Evolutionary conservation across 2,113 vertebrate species (phyloP), one percentile per base, ranked within the genome.

Genomic region (Prochilodus magdalenae): DNA sequence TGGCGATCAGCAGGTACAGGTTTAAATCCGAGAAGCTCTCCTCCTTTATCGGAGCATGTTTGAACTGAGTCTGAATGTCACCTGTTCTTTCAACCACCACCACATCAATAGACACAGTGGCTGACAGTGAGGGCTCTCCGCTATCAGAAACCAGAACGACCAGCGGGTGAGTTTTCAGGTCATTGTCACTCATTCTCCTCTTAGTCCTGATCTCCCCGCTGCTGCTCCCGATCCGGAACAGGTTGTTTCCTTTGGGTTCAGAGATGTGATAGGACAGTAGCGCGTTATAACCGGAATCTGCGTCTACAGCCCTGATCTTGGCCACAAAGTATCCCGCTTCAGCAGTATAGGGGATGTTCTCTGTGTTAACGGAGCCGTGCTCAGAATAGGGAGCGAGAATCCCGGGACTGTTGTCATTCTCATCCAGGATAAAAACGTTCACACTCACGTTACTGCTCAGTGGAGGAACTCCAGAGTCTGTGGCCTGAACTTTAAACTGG

Each of bases 21-120:
- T 95, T 94, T 6, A 87, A 87, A 49, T 87, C 29, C 0, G 91
- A 93, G 81, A 94, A 93, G 8, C 87, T 87, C 0, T 89, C 89
- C 1, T 81, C 84, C 0, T 85, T 86, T 5, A 89, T 89, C 67
- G 91, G 90, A 0, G 30, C 51, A 70, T 94, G 91, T 76, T 91
- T 92, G 1, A 95, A 95, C 49, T 91, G 90, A 0, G 93, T 92
- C 85, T 94, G 85, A 0, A 88, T 88, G 59, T 92, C 85, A 73
- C 1, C 60, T 36, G 63, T 59, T 69, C 30, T 72, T 29, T 90
- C 89, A 51, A 83, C 69, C 77, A 87, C 83, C 65, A 85, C 72
- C 29, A 81, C 79, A 55, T 85, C 87, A 62, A 90, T 73, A 55
- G 88, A 86, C 62, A 88, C 87, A 14, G 81, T 88, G 11, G 83